Evolutionary conservation across 92 coral and sea anemone species (phyloP).

Genomic region (Chrysogorgia sp.): DNA sequence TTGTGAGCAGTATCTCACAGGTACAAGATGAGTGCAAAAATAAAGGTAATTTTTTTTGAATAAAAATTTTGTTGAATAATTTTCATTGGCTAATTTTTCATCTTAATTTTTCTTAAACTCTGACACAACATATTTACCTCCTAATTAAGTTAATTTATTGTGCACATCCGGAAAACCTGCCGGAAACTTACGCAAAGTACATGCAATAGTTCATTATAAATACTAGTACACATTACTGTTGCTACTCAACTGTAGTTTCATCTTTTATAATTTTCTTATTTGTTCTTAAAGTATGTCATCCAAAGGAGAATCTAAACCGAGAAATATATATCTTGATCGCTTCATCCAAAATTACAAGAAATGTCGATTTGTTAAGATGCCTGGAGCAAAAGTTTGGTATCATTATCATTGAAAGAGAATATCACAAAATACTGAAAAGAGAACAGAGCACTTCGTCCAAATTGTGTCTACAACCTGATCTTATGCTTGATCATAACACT

Average conservation of each 20-base stretch:
- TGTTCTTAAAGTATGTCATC: neutral
- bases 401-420: conserved; percentile 85
- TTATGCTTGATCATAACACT: conserved; percentile 83
- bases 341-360: conserved; percentile 66
- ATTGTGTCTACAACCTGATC: conserved; percentile 83
- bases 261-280: no score
- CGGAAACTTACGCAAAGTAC: no score
- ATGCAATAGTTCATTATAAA: no score
- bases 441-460: conserved; percentile 50
- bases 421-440: conserved; percentile 32
- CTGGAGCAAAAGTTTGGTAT: conserved; percentile 79
- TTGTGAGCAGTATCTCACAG: neutral
- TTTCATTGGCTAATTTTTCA: no score
- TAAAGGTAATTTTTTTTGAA: conserved; percentile 15
- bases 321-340: conserved; percentile 86
- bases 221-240: no score
- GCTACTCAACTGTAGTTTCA: no score
- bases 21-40: neutral
- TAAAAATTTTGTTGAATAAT: no score
- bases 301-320: conserved; percentile 1
- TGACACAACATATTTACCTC: no score
- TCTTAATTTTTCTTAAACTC: no score
- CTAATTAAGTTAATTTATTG: no score
- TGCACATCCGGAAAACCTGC: no score
- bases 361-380: conserved; percentile 69